Evolutionary conservation across 1,140 invertebrate genomes (phyloP).

Genomic region (Drosophila auraria): DNA sequence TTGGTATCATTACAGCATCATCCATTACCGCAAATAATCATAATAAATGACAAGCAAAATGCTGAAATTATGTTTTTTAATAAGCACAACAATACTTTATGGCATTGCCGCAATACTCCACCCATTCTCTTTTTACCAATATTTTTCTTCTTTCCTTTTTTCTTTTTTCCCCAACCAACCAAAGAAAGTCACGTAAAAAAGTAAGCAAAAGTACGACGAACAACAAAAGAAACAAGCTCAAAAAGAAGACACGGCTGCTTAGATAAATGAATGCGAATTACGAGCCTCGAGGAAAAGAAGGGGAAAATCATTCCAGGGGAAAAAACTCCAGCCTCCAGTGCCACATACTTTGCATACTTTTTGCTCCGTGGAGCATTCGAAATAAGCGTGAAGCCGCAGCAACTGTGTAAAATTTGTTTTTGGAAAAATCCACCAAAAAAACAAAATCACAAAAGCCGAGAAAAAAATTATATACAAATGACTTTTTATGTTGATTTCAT

Average conservation of each 20-base stretch:
- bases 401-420: slow-evolving; percentile 61
- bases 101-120: slow-evolving; percentile 16
- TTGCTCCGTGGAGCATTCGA: slow-evolving; percentile 16
- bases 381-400: slow-evolving; percentile 73
- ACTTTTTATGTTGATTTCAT: slow-evolving; percentile 82
- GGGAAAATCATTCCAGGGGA: slow-evolving; percentile 6
- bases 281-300: slow-evolving; percentile 6
- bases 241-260: slow-evolving; percentile 69
- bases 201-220: slow-evolving; percentile 65
- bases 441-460: slow-evolving; percentile 32
- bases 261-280: slow-evolving; percentile 79
- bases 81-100: slow-evolving; percentile 72
- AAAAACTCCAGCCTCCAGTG: slow-evolving; percentile 23
- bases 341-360: slow-evolving; percentile 76
- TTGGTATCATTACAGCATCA: background rate
- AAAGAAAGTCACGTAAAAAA: slow-evolving; percentile 66
- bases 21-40: slow-evolving; percentile 64
- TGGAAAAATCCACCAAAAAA: slow-evolving; percentile 30
- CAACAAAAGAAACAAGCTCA: slow-evolving; percentile 64
- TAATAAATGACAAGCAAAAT: slow-evolving; percentile 79
- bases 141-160: slow-evolving; percentile 29
- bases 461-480: slow-evolving; percentile 72
- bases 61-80: slow-evolving; percentile 72
- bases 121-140: slow-evolving; percentile 8
- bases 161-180: slow-evolving; percentile 11